Percentiles rank a stretch among this genome's conserved stretches.
phyloP scores from a whole-genome alignment of 2,797 vertebrate genomes.

The Tapirus indicus region DNA sequence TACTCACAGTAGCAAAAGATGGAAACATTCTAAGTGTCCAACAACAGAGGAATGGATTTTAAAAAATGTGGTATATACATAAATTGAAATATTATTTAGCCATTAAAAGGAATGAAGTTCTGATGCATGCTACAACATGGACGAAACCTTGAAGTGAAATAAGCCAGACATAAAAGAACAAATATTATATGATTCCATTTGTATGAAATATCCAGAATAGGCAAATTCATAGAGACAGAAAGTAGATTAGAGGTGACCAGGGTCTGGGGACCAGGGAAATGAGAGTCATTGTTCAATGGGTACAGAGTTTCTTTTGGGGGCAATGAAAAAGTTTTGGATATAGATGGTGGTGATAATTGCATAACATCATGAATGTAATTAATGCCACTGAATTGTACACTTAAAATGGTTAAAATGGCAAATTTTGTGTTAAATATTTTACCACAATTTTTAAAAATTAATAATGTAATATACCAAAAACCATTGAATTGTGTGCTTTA shows the following conservation, averaged over 20 bases:
- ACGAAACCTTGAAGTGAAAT: not conserved
- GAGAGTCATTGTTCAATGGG: not conserved
- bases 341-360: not conserved
- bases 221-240: not conserved
- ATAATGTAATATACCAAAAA: not conserved
- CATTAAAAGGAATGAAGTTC: not conserved
- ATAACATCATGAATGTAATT: not conserved
- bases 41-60: not conserved
- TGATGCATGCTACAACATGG: not conserved
- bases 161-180: not conserved
- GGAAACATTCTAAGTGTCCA: not conserved
- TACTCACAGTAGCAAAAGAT: not conserved
- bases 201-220: not conserved
- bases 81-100: not conserved
- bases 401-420: not conserved
- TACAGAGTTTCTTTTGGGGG: not conserved
- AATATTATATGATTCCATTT: not conserved
- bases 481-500: not conserved
- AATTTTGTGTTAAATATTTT: not conserved
- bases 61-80: not conserved
- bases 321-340: not conserved
- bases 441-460: not conserved
- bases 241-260: not conserved
- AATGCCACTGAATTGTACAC: not conserved
- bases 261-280: not conserved